Percentiles rank a stretch among this genome's conserved stretches.
These are phyloP conservation scores for Lethocerus indicus DNA, from an alignment of 1,140 invertebrate genomes.

Conservation along the genomic window DNA sequence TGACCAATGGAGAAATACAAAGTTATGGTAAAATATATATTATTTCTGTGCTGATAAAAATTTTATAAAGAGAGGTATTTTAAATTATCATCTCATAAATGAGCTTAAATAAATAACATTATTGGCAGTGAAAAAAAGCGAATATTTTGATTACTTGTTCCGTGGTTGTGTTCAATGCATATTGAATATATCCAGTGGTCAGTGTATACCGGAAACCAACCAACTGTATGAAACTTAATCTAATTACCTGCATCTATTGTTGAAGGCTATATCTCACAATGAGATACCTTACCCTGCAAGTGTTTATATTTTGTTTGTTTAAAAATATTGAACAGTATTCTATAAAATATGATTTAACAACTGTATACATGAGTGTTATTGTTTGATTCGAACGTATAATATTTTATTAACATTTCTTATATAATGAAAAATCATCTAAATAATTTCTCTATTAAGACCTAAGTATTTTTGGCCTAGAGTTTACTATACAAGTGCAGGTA, in stretches of 20 bases:
- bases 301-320: constrained; percentile 15
- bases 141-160: too few relatives aligned
- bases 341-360: constrained; percentile 16
- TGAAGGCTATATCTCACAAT: constrained; percentile 16
- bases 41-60: background rate
- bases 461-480: constrained; percentile 9
- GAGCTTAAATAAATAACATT: background rate
- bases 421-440: constrained; percentile 7
- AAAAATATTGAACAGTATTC: constrained; percentile 16
- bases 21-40: background rate
- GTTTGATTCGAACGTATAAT: constrained; percentile 7
- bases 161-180: too few relatives aligned
- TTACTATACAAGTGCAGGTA: constrained; percentile 12
- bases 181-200: background rate
- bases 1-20: constrained; percentile 1
- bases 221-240: constrained; percentile 5
- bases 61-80: background rate
- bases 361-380: constrained; percentile 14
- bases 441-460: constrained; percentile 9
- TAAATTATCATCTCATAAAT: background rate
- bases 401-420: constrained; percentile 6
- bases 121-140: too few relatives aligned
- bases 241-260: constrained; percentile 17
- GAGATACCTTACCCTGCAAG: constrained; percentile 19
- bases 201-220: constrained; percentile 3